Percentiles rank a stretch among this genome's conserved stretches.
Evolutionary conservation across 2,888 invertebrate genomes (phyloP).

Genomic region (Drosophila diplacantha): DNA sequence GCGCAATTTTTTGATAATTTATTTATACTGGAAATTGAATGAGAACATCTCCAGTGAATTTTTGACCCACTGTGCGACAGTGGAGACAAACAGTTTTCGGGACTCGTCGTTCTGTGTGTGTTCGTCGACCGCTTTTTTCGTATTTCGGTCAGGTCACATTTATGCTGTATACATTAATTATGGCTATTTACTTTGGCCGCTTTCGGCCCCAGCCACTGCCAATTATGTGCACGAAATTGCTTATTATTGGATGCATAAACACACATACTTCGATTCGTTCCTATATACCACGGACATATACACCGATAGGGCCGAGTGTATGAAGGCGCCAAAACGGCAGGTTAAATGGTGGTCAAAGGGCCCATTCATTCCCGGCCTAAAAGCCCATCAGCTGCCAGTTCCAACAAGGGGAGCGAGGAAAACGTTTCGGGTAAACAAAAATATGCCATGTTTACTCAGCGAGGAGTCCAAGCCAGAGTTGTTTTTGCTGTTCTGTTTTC

Average conservation of each 20-base stretch:
- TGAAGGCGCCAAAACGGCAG: slow-evolving; percentile 47
- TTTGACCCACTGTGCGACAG: slow-evolving; percentile 24
- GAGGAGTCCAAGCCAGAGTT: slow-evolving; percentile 36
- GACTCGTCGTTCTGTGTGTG: slow-evolving; percentile 31
- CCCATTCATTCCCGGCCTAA: slow-evolving; percentile 56
- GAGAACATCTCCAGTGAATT: background rate
- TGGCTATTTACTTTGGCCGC: slow-evolving; percentile 61
- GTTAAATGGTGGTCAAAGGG: slow-evolving; percentile 62
- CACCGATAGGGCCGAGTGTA: slow-evolving; percentile 16
- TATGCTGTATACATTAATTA: slow-evolving; percentile 70
- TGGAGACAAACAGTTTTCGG: slow-evolving; percentile 60
- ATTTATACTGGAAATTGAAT: background rate
- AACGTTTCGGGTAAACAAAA: slow-evolving; percentile 55
- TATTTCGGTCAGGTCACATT: slow-evolving; percentile 68
- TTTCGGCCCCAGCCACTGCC: slow-evolving; percentile 40
- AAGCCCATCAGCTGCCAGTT: slow-evolving; percentile 50
- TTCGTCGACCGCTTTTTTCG: slow-evolving; percentile 44
- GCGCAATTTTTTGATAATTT: background rate
- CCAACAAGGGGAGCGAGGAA: slow-evolving; percentile 23
- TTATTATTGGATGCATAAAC: slow-evolving; percentile 63
- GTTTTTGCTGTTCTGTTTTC: slow-evolving; percentile 17
- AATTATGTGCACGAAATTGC: slow-evolving; percentile 70
- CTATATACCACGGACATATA: slow-evolving; percentile 13
- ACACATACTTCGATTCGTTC: slow-evolving; percentile 19
- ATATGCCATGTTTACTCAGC: slow-evolving; percentile 55